phyloP scores from a whole-genome alignment of 1,140 invertebrate genomes.

The Orchesella cincta region DNA sequence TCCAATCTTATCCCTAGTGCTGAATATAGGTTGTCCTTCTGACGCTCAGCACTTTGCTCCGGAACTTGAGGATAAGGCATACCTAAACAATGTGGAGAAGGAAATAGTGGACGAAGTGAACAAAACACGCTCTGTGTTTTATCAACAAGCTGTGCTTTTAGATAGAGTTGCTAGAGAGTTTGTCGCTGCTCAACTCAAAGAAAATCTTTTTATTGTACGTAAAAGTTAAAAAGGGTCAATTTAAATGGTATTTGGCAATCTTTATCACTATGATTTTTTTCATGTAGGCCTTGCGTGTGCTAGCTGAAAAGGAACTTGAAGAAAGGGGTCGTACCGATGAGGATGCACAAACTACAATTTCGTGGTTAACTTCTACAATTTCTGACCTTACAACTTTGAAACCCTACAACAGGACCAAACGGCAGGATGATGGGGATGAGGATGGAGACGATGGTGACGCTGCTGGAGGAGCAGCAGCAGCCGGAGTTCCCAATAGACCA shows the following conservation, averaged over 20 bases:
- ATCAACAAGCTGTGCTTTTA: background rate
- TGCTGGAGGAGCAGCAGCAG: background rate
- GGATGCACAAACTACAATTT: background rate
- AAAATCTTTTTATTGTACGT: slow-evolving; percentile 26
- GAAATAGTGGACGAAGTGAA: slow-evolving; percentile 6
- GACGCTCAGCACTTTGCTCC: slow-evolving; percentile 10
- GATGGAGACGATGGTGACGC: slow-evolving; percentile 15
- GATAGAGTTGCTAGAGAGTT: background rate
- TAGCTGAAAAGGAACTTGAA: slow-evolving; percentile 17
- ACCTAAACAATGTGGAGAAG: background rate
- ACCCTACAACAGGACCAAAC: background rate
- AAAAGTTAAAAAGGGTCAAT: background rate
- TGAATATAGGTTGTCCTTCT: background rate
- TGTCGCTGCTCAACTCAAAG: slow-evolving; percentile 16
- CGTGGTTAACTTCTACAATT: background rate
- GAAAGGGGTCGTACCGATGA: background rate
- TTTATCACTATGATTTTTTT: background rate
- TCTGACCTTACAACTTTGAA: background rate
- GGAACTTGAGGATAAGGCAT: background rate
- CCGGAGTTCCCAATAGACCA: background rate
- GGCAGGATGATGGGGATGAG: slow-evolving; percentile 25
- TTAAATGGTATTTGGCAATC: background rate
- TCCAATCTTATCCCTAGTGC: background rate
- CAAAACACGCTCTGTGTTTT: background rate
- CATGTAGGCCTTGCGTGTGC: background rate